Conservation (phyloP, 1,140 invertebrate genomes). For the Samia ricini region DNA sequence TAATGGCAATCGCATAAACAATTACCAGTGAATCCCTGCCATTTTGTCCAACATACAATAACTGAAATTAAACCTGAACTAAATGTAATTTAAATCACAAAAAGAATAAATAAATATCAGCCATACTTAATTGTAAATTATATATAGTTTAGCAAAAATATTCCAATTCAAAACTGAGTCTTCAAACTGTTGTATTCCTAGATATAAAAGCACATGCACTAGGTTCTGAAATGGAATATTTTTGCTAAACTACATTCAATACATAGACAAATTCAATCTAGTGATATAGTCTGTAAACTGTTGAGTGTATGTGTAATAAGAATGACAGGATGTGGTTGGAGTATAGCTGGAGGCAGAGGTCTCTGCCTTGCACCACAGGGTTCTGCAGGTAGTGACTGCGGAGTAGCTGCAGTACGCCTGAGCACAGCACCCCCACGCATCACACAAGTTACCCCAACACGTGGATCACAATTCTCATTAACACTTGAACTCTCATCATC, state of each 20-base stretch:
- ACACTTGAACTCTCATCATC: slow-evolving; percentile 66
- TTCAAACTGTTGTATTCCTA: no score
- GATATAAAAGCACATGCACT: no score
- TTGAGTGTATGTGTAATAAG: slow-evolving; percentile 64
- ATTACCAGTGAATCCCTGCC: not conserved
- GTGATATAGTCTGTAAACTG: slow-evolving; percentile 69
- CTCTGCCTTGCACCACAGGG: slow-evolving; percentile 63
- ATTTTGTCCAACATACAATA: slow-evolving; percentile 5
- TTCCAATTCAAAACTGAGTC: no score
- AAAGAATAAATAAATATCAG: slow-evolving; percentile 3
- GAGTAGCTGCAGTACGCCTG: slow-evolving; percentile 60
- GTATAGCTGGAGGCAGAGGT: slow-evolving; percentile 51
- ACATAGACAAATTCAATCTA: slow-evolving; percentile 58
- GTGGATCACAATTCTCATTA: slow-evolving; percentile 69
- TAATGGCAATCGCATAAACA: not conserved
- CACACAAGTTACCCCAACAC: slow-evolving; percentile 62
- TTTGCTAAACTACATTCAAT: slow-evolving; percentile 28
- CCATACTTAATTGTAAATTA: not conserved
- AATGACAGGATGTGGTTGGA: slow-evolving; percentile 65
- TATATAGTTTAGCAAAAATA: not conserved
- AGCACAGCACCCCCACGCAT: slow-evolving; percentile 66
- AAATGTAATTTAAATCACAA: slow-evolving; percentile 38
- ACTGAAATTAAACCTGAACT: slow-evolving; percentile 35
- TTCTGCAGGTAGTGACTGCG: slow-evolving; percentile 56
- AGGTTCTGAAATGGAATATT: not conserved